Evolutionary conservation across 1,140 invertebrate species (phyloP).

Genomic region (Drosophila chauvacae): DNA sequence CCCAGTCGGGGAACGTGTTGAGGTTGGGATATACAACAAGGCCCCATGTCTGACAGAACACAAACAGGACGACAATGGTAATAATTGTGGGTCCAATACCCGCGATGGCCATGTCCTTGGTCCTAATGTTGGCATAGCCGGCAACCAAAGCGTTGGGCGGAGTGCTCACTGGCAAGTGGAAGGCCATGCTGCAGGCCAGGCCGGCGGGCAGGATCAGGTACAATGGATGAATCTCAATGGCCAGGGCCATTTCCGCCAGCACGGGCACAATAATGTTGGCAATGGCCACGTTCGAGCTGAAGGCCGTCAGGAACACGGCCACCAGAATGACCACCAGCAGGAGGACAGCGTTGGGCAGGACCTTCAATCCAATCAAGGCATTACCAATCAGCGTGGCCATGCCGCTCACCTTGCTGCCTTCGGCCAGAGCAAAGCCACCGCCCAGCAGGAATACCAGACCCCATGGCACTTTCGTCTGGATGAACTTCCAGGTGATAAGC

Average conservation of each 20-base stretch:
- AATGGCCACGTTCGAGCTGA: conserved; percentile 93
- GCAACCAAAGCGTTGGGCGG: conserved; percentile 98
- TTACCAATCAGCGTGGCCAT: conserved; percentile 90
- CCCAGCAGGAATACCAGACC: conserved; percentile 90
- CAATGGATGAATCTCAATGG: conserved; percentile 91
- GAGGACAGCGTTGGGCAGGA: conserved; percentile 86
- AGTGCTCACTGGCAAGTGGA: conserved; percentile 89
- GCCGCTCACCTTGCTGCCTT: conserved; percentile 91
- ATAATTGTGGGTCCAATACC: conserved; percentile 92
- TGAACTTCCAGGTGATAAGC: conserved; percentile 91
- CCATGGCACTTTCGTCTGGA: conserved; percentile 92
- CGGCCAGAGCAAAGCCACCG: conserved; percentile 95
- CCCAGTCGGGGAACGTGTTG: conserved; percentile 84
- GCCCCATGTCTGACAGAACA: conserved; percentile 89
- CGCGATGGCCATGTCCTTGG: conserved; percentile 90
- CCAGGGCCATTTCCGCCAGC: conserved; percentile 90
- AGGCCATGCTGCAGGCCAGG: conserved; percentile 91
- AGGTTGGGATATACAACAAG: conserved; percentile 85
- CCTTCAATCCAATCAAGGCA: conserved; percentile 86
- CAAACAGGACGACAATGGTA: conserved; percentile 88
- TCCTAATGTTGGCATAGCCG: conserved; percentile 90
- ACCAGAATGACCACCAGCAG: conserved; percentile 86
- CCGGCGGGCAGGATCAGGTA: conserved; percentile 95
- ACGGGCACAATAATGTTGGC: conserved; percentile 93
- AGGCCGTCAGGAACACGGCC: conserved; percentile 89